Conservation (phyloP, 1,140 invertebrate genomes). For the Lysiphlebus fabarum region DNA sequence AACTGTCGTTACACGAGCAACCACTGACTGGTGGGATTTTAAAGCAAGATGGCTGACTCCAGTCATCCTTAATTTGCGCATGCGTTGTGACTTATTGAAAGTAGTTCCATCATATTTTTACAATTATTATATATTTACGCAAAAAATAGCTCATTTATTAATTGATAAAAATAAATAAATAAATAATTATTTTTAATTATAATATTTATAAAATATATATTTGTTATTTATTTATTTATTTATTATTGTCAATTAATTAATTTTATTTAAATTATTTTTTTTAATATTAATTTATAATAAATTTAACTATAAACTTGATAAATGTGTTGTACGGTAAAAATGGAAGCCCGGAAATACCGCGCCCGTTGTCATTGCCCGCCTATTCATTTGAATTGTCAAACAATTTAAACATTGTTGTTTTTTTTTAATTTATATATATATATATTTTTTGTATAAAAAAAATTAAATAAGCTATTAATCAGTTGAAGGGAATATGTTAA, state of each 20-base stretch:
- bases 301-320: constrained; percentile 27
- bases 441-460: too few species aligned
- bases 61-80: constrained; percentile 27
- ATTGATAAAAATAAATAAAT: background rate
- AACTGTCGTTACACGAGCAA: constrained; percentile 42
- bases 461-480: too few species aligned
- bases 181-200: too few species aligned
- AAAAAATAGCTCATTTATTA: constrained; percentile 34
- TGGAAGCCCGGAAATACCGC: constrained; percentile 54
- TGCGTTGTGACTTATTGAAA: constrained; percentile 34
- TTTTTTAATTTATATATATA: too few species aligned
- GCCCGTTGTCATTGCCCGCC: constrained; percentile 43
- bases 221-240: too few species aligned
- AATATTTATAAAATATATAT: too few species aligned
- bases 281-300: too few species aligned
- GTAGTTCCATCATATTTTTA: constrained; percentile 30
- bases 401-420: constrained; percentile 27
- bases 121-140: constrained; percentile 1
- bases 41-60: constrained; percentile 39
- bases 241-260: too few species aligned
- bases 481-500: too few species aligned
- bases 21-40: constrained; percentile 40
- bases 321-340: constrained; percentile 34
- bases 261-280: too few species aligned
- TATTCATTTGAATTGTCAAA: constrained; percentile 43